These are phyloP conservation scores for Entomyzon cyanotis DNA, from an alignment of 2,113 vertebrate species.

Conservation along the genomic window DNA sequence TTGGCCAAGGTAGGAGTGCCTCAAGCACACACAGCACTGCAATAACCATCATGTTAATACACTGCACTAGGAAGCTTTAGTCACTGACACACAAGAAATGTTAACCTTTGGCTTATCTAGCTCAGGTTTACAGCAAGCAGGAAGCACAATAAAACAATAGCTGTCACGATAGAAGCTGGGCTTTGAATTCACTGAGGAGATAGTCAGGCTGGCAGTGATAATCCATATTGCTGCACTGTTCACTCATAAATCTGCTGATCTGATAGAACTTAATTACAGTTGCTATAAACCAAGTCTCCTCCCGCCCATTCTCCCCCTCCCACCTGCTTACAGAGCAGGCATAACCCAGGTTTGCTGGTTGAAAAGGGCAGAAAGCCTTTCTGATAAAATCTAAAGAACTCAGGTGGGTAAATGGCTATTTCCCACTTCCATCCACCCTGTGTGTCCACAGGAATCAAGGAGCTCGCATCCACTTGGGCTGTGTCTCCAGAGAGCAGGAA, in stretches of 20 bases:
- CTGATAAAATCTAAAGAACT: not conserved
- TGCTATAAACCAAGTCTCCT: not conserved
- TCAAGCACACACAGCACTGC: not conserved
- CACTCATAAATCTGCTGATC: not conserved
- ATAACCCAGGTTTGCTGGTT: not conserved
- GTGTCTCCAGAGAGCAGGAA: not conserved
- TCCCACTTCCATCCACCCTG: not conserved
- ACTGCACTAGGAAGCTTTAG: not conserved
- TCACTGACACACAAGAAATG: not conserved
- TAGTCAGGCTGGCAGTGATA: not conserved
- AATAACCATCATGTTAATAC: not conserved
- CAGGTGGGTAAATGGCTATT: not conserved
- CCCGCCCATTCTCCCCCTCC: not conserved
- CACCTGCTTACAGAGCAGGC: not conserved
- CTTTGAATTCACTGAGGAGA: not conserved
- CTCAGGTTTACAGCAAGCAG: not conserved
- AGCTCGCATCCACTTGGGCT: not conserved
- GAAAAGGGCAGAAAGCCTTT: not conserved
- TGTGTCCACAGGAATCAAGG: not conserved
- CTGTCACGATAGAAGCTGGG: not conserved
- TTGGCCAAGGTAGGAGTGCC: not conserved
- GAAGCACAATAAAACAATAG: not conserved
- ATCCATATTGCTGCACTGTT: not conserved
- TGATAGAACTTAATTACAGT: not conserved
- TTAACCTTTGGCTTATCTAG: not conserved